phyloP scores from a whole-genome alignment of 2,797 vertebrate genomes.

The Pterois miles region DNA sequence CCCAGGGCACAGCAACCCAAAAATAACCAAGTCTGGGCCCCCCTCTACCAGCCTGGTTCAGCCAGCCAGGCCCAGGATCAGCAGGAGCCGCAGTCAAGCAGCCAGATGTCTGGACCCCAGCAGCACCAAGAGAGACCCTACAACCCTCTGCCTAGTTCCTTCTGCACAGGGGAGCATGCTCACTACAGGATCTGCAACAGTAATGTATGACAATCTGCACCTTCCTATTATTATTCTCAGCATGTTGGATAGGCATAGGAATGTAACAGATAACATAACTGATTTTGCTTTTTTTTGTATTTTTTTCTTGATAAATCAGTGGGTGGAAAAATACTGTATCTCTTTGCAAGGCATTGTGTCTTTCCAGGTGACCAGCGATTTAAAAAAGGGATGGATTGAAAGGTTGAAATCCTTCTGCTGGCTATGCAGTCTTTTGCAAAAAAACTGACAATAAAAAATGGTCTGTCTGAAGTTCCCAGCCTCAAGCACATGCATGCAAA shows the following conservation, averaged over 20 bases:
- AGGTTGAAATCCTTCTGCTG: too few relatives aligned
- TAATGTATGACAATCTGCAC: conserved; percentile 80
- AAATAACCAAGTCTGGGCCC: conserved; percentile 73
- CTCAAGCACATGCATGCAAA: not conserved
- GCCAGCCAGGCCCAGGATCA: conserved; percentile 34
- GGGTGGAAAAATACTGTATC: not conserved
- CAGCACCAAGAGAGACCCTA: conserved; percentile 57
- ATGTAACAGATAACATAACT: not conserved
- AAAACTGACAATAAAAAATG: not conserved
- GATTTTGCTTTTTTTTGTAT: not conserved
- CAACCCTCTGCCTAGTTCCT: conserved; percentile 67
- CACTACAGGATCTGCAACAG: conserved; percentile 91
- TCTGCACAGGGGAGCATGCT: conserved; percentile 82
- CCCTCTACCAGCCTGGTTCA: conserved; percentile 82
- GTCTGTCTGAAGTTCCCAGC: too few relatives aligned
- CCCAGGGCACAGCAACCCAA: conserved; percentile 64
- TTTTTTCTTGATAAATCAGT: not conserved
- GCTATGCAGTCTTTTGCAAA: not conserved
- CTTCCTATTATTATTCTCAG: not conserved
- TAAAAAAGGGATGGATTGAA: too few relatives aligned
- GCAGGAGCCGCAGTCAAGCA: conserved; percentile 68
- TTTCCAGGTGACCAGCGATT: not conserved
- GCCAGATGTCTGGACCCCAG: conserved; percentile 46
- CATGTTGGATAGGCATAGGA: not conserved
- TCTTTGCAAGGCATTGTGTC: not conserved